These are phyloP conservation scores for Hartigia nigra DNA, from an alignment of 2,888 invertebrate species.

Conservation along the genomic window DNA sequence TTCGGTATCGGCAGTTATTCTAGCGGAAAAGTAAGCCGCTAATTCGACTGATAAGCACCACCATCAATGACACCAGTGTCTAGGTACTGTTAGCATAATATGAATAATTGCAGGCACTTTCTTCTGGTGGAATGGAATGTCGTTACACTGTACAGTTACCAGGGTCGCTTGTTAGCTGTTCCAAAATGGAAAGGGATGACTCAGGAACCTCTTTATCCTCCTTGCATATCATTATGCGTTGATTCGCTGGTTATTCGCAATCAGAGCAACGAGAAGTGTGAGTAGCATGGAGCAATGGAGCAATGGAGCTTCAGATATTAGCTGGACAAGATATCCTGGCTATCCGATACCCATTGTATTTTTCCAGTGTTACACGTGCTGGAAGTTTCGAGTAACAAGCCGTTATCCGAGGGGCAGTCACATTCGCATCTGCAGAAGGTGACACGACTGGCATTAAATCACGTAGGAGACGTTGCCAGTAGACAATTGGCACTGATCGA, in stretches of 20 bases:
- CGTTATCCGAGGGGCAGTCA: conserved; percentile 79
- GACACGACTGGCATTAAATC: conserved; percentile 85
- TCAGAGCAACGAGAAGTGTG: conserved; percentile 84
- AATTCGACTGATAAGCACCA: conserved; percentile 5
- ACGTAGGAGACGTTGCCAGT: conserved; percentile 82
- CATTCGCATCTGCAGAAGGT: conserved; percentile 83
- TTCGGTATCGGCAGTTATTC: conserved; percentile 81
- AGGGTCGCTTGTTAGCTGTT: conserved; percentile 87
- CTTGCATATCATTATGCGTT: conserved; percentile 84
- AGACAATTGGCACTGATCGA: conserved; percentile 90
- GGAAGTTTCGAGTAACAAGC: conserved; percentile 82
- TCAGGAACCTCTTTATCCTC: conserved; percentile 81
- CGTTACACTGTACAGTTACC: conserved; percentile 91
- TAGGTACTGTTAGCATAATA: neutral
- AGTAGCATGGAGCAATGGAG: conserved; percentile 22
- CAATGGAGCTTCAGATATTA: neutral
- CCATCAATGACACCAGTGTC: neutral
- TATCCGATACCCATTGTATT: conserved; percentile 9
- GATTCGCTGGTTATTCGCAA: conserved; percentile 91
- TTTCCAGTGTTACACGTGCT: conserved; percentile 83
- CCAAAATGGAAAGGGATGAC: conserved; percentile 89
- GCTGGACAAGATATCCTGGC: neutral
- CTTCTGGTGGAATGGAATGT: conserved; percentile 87
- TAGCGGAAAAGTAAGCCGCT: conserved; percentile 81
- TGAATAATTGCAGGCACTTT: conserved; percentile 78